phyloP scores from a whole-genome alignment of 2,888 invertebrate species.

The Micoletzkya japonica region DNA sequence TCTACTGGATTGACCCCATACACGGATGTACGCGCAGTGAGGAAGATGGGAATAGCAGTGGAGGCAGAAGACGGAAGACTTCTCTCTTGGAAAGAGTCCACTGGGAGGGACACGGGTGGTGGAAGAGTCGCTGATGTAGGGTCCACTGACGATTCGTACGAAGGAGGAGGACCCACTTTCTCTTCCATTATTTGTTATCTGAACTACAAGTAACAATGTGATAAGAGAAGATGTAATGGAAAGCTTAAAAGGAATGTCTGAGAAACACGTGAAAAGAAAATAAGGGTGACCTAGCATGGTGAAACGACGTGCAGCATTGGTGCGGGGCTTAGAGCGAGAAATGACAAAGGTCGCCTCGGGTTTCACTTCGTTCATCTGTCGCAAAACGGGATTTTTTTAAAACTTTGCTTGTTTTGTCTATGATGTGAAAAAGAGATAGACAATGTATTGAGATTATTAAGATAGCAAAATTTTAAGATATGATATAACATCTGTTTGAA shows the following conservation, averaged over 20 bases:
- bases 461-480: no score
- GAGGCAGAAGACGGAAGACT: no score
- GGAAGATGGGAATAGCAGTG: conserved; percentile 29
- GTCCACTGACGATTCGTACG: conserved; percentile 2
- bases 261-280: not conserved
- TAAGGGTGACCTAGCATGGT: no score
- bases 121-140: not conserved
- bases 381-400: no score
- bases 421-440: no score
- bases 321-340: no score
- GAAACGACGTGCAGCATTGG: no score
- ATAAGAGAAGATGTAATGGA: not conserved
- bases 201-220: not conserved
- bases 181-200: not conserved
- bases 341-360: no score
- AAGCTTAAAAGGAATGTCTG: not conserved
- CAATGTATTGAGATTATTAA: no score
- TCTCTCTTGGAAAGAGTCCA: not conserved
- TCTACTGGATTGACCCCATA: conserved; percentile 56
- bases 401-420: no score
- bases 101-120: not conserved
- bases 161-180: conserved; percentile 1
- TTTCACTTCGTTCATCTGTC: no score
- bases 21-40: conserved; percentile 33
- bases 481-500: no score